A percentile compares a stretch with the other conserved stretches of the same genome.
These are phyloP conservation scores for Scaptomyza montana DNA, from an alignment of 1,140 invertebrate species.

Conservation along the genomic window DNA sequence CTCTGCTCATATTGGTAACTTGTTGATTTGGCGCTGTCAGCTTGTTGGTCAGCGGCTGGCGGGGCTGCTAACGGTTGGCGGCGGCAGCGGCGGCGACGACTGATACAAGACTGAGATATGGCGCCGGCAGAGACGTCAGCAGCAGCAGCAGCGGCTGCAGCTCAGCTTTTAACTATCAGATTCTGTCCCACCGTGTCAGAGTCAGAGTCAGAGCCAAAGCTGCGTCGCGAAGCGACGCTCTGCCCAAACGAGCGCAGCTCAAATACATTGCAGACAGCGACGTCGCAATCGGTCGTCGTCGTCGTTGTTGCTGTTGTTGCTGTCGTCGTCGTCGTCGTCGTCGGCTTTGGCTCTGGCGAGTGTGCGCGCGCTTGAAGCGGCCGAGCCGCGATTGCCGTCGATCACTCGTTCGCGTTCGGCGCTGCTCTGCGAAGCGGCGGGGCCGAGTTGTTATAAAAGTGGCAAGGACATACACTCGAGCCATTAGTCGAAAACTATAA, in stretches of 20 bases:
- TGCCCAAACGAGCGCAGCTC: slow-evolving; percentile 34
- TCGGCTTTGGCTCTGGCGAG: slow-evolving; percentile 11
- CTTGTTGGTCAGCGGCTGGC: neutral
- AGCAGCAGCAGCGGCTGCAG: slow-evolving; percentile 8
- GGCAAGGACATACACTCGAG: slow-evolving; percentile 83
- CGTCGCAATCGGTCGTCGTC: slow-evolving; percentile 22
- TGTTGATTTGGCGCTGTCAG: slow-evolving; percentile 29
- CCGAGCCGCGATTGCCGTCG: slow-evolving; percentile 56
- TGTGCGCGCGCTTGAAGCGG: slow-evolving; percentile 51
- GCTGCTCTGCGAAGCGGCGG: slow-evolving; percentile 59
- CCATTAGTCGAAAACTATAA: slow-evolving; percentile 84
- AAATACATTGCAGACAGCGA: slow-evolving; percentile 32
- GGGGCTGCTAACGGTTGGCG: neutral
- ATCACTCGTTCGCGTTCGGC: slow-evolving; percentile 74
- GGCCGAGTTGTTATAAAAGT: slow-evolving; percentile 83
- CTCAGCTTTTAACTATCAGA: slow-evolving; percentile 46
- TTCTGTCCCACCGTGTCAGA: slow-evolving; percentile 39
- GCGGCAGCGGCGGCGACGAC: slow-evolving; percentile 19
- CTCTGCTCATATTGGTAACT: slow-evolving; percentile 25
- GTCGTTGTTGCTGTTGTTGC: slow-evolving; percentile 10
- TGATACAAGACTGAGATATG: slow-evolving; percentile 21
- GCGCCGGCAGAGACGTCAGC: slow-evolving; percentile 20
- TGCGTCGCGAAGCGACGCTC: slow-evolving; percentile 14
- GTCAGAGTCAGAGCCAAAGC: slow-evolving; percentile 32
- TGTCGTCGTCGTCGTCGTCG: slow-evolving; percentile 1